Base-by-base conservation (phyloP, 2,888 invertebrate species). In the Ichneumon xanthorius region DNA sequence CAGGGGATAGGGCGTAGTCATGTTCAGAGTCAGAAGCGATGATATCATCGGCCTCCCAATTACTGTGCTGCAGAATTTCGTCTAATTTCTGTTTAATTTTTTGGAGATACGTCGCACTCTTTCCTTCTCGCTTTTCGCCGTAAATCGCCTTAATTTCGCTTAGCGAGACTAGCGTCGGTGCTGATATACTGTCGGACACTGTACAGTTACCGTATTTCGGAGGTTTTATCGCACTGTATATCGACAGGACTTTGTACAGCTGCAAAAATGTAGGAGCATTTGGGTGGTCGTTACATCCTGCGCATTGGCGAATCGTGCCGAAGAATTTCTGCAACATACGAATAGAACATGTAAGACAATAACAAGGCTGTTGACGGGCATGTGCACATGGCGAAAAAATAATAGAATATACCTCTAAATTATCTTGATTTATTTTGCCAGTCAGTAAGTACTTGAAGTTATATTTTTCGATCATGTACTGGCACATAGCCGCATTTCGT, bases 381-480 rank as follows among this genome's bases (percentile, higher is more conserved):
- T 30, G 30, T 30, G 30, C 30, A 30, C 30, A 30, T 30, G 30
- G 4, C 30, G n/a, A n/a, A 30, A 30, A 30, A 30, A 30, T 4
- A 30, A 30, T 19, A 14, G 14, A 80, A 16, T 16, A 33, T 76
- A 89, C 88, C 85, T 89, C 88, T n/a, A 89, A 84, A 45, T 85
- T 85, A 77, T 89, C 88, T 78, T 88, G 89, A 80, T 88, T 89
- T 16, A 89, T 80, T 72, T 87, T 84, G 40, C 82, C 85, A 6
- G 87, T 88, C 22, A 87, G 70, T 16, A 88, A 83, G 63, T 85
- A 87, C 63, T 80, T 50, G 72, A 88, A 87, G 4, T 75, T 71
- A 55, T 48, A 86, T 33, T 86, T 76, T 22, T 84, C 76, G 45
- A 85, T 80, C 16, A 88, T 76, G 40, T 85, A 80, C 22, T 77